phyloP scores from a whole-genome alignment of 1,140 invertebrate species.

The Acromyrmex echinatior region DNA sequence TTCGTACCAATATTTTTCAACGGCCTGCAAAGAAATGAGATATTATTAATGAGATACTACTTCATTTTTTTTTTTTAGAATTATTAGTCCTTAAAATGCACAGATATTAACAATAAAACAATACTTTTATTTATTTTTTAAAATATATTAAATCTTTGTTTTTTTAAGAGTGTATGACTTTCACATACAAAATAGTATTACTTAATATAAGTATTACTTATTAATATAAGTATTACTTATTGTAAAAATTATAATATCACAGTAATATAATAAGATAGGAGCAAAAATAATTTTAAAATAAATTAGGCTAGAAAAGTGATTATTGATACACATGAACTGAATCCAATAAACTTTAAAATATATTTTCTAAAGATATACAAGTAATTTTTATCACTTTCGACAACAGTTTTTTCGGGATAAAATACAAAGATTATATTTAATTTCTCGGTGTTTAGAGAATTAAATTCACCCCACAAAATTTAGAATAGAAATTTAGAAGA shows the following conservation, averaged over 20 bases:
- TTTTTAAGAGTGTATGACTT: neutral
- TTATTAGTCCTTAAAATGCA: neutral
- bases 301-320: neutral
- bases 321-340: neutral
- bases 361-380: neutral
- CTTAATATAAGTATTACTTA: neutral
- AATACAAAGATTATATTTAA: neutral
- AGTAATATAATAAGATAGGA: neutral
- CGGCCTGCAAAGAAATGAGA: constrained; percentile 75
- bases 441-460: neutral
- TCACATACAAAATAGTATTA: neutral
- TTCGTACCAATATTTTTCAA: constrained; percentile 92
- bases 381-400: neutral
- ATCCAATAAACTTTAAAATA: neutral
- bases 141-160: neutral
- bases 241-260: neutral
- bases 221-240: neutral
- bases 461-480: neutral
- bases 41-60: neutral
- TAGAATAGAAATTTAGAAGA: neutral
- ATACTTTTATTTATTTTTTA: neutral
- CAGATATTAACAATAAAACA: too few species aligned
- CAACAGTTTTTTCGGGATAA: neutral
- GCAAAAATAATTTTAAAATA: neutral
- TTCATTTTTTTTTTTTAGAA: neutral